Percentiles rank a stretch among this genome's conserved stretches.
phyloP scores from a whole-genome alignment of 2,797 vertebrate genomes.

The Lacerta agilis region DNA sequence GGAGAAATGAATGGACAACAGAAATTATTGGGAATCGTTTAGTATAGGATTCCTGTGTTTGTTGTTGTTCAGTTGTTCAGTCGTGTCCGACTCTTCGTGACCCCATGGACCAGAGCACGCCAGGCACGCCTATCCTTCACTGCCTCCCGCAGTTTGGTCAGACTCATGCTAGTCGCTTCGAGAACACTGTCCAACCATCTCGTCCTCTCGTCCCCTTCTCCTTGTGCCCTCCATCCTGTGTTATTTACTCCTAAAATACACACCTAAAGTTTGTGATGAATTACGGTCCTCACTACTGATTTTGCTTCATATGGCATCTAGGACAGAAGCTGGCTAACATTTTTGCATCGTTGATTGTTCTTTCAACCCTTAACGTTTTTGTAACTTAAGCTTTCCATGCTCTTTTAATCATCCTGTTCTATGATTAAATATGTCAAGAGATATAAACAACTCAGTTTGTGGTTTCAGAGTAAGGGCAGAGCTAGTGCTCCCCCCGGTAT shows the following conservation, averaged over 20 bases:
- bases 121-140: no score
- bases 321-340: not conserved
- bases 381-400: constrained; percentile 4
- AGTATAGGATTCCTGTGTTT: not conserved
- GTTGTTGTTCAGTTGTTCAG: no score
- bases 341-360: not conserved
- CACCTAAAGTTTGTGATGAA: not conserved
- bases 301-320: not conserved
- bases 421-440: constrained; percentile 27
- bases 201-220: no score
- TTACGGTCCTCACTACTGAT: not conserved
- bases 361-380: constrained; percentile 17
- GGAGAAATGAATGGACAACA: not conserved
- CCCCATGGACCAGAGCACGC: no score
- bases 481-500: constrained; percentile 6
- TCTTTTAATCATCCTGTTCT: constrained; percentile 4
- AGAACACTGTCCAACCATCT: no score
- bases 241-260: not conserved
- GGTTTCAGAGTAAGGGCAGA: not conserved
- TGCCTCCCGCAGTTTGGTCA: no score
- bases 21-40: not conserved
- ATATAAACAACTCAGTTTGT: constrained; percentile 1
- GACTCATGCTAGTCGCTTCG: no score
- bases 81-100: no score
- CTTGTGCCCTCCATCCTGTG: not conserved